These are phyloP conservation scores for Enteromius unitaeniatus DNA, from an alignment of 2,797 vertebrate species.

Conservation along the genomic window DNA sequence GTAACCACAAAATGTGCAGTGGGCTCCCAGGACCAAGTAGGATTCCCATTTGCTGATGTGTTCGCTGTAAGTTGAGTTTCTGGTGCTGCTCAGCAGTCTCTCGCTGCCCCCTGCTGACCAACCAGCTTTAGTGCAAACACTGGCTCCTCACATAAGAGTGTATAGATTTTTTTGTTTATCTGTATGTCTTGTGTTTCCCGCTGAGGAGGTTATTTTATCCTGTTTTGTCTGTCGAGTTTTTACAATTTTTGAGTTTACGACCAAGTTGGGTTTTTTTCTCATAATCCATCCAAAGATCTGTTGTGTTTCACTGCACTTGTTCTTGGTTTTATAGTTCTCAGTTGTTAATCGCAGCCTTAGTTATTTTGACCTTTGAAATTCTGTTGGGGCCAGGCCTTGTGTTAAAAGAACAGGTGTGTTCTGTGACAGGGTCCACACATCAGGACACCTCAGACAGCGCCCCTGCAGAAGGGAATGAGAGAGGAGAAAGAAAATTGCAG, in stretches of 20 bases:
- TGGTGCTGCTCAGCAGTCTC: neutral
- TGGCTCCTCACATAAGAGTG: neutral
- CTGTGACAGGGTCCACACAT: conserved; percentile 75
- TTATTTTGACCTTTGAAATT: neutral
- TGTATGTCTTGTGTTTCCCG: neutral
- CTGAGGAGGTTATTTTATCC: neutral
- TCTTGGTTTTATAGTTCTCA: neutral
- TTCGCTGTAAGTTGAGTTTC: neutral
- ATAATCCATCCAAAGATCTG: neutral
- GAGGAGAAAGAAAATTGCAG: conserved; percentile 72
- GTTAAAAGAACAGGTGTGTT: neutral
- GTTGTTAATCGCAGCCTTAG: neutral
- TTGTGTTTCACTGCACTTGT: neutral
- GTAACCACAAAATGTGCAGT: too few species aligned
- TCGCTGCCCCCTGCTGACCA: conserved; percentile 74
- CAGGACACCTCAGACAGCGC: conserved; percentile 74
- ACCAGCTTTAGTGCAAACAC: conserved; percentile 42
- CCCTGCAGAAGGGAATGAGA: conserved; percentile 67
- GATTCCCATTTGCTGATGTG: neutral
- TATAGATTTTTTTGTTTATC: too few species aligned
- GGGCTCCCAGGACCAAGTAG: neutral
- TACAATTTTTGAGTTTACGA: too few species aligned
- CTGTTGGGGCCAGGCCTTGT: neutral
- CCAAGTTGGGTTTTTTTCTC: too few species aligned
- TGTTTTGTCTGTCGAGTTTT: too few species aligned